phyloP scores from a whole-genome alignment of 2,888 invertebrate species.

The Ypsolopha sequella region DNA sequence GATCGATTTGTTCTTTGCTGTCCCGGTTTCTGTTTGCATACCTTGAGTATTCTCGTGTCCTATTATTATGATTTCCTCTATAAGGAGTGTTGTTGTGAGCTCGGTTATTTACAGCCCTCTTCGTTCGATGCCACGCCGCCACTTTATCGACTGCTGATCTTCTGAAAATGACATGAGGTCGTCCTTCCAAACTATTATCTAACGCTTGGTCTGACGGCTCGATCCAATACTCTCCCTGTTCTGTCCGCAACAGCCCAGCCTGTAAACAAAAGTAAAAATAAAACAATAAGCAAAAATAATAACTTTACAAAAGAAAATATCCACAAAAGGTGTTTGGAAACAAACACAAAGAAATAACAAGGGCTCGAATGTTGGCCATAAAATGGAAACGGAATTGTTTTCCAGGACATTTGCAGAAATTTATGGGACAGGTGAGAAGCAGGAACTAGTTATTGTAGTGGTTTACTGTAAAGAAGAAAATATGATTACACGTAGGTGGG shows the following conservation, averaged over 20 bases:
- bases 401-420: conserved; percentile 2
- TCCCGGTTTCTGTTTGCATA: conserved; percentile 49
- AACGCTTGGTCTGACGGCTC: conserved; percentile 75
- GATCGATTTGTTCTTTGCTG: conserved; percentile 73
- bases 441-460: conserved; percentile 1
- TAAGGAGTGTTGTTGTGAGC: conserved; percentile 20
- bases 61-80: conserved; percentile 47
- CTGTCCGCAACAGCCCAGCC: conserved; percentile 77
- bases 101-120: conserved; percentile 34
- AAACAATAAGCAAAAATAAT: neutral
- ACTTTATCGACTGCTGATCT: conserved; percentile 73
- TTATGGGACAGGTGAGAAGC: conserved; percentile 1
- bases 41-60: conserved; percentile 57
- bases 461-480: neutral
- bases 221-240: conserved; percentile 77
- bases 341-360: conserved; percentile 2
- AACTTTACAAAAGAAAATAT: neutral
- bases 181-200: conserved; percentile 39
- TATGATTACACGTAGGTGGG: neutral
- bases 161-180: conserved; percentile 78
- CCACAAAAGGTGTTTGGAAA: neutral
- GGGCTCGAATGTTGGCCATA: neutral
- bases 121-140: conserved; percentile 44
- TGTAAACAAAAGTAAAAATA: conserved; percentile 29
- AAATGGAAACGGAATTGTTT: conserved; percentile 1